Evolutionary conservation across 2,797 vertebrate genomes (phyloP), one percentile per base, ranked within the genome.

Genomic region (Mus minutoides): DNA sequence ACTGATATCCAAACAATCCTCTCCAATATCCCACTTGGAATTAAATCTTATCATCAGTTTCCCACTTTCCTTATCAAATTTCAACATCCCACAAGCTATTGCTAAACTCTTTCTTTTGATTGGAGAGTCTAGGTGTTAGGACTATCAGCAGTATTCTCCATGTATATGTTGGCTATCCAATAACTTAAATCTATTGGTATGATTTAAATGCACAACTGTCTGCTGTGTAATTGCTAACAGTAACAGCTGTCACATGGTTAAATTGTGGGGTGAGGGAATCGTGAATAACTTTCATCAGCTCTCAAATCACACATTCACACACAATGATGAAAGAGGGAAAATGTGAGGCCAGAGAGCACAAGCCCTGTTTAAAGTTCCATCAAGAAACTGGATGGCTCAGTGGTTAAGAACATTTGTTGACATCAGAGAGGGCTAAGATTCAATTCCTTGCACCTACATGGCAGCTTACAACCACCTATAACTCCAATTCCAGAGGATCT

Each of bases 161-260:
- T 29, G 52, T 11, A 62, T 26, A 80, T 34, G 3, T 46, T 67
- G 79, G 67, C 4, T 89, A 92, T 46, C 75, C 24, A 78, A 1
- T 83, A 26, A 62, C 26, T 73, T 88, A 92, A n/a, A 34, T 43
- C 31, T 37, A 75, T 67, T 96, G 83, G 67, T 78, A 56, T 90
- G 10, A 17, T 80, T 76, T 93, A 92, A 93, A 31, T 52, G 9
- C 1, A 46, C 26, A 80, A 17, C 71, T 76, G 37, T 91, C 76
- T 49, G 34, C 60, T 76, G 10, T 67, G 1, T 49, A n/a, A 37
- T 91, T 84, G 58, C 16, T 77, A 12, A 31, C 75, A 58, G 37
- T 26, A 92, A 58, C 69, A 31, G 40, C 7, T n/a, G 43, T 40
- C 43, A 12, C 13, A 67, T 64, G 52, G 22, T 14, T 64, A 92